Conservation (phyloP, 2,797 vertebrate species). For the Chloroceryle amazona region DNA sequence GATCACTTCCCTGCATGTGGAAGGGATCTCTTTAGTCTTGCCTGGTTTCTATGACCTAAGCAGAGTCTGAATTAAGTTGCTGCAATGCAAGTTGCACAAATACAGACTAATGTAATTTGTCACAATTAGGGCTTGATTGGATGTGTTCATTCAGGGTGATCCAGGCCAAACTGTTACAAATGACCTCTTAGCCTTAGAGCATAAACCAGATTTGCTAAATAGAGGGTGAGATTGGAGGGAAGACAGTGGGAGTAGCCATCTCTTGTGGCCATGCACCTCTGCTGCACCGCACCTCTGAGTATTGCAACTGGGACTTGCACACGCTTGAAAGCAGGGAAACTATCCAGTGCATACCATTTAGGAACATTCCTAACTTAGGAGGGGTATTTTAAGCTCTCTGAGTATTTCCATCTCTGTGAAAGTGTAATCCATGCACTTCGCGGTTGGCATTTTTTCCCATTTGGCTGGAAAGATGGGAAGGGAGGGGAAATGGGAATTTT, state of each 20-base stretch:
- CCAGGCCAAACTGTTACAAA: slow-evolving; percentile 34
- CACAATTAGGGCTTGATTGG: slow-evolving; percentile 63
- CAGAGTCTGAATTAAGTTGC: background rate
- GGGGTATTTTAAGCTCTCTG: background rate
- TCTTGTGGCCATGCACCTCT: accelerated
- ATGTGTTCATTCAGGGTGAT: slow-evolving; percentile 37
- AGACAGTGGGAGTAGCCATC: accelerated
- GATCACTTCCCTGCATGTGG: accelerated
- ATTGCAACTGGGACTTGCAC: accelerated
- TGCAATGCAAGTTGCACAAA: slow-evolving; percentile 5
- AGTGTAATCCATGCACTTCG: accelerated
- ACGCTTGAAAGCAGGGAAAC: background rate
- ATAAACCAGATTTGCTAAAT: background rate
- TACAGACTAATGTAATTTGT: slow-evolving; percentile 63
- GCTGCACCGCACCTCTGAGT: background rate
- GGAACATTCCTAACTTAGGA: background rate
- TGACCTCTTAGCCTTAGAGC: background rate
- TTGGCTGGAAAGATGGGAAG: background rate
- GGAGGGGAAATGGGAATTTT: background rate
- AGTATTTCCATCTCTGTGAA: background rate
- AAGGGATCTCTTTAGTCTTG: background rate
- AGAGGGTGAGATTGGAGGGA: background rate
- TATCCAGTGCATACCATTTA: accelerated
- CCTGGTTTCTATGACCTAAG: background rate
- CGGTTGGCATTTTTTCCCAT: background rate